Percentiles rank a stretch among this genome's conserved stretches.
phyloP scores from a whole-genome alignment of 1,140 invertebrate genomes.

The Drosophila aff. region DNA sequence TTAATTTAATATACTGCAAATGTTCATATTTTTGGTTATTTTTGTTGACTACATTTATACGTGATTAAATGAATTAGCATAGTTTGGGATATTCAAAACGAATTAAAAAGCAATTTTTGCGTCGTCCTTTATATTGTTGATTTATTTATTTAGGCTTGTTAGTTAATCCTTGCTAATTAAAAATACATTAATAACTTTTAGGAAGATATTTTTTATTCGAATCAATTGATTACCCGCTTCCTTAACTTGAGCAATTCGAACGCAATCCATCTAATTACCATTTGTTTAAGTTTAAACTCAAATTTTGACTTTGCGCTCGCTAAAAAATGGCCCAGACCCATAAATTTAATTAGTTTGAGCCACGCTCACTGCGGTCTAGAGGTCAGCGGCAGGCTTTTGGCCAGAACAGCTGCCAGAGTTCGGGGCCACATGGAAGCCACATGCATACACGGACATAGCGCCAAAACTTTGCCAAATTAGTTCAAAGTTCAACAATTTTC shows the following conservation, averaged over 20 bases:
- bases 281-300: constrained; percentile 49
- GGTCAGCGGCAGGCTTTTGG: constrained; percentile 42
- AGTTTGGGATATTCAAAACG: neutral
- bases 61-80: constrained; percentile 15
- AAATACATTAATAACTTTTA: neutral
- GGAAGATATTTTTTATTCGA: neutral
- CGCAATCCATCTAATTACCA: constrained; percentile 23
- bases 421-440: constrained; percentile 54
- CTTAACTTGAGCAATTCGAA: neutral
- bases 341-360: constrained; percentile 80
- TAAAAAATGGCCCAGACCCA: constrained; percentile 53
- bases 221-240: neutral
- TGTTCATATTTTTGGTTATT: constrained; percentile 1
- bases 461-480: constrained; percentile 77
- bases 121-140: neutral
- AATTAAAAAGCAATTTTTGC: constrained; percentile 24
- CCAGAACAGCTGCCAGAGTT: constrained; percentile 64
- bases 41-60: neutral
- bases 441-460: constrained; percentile 39
- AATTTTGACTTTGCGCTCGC: constrained; percentile 22
- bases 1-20: constrained; percentile 53
- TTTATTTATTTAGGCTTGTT: neutral
- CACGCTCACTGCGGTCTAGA: constrained; percentile 56
- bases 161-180: neutral
- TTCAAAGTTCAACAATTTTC: constrained; percentile 75